Conservation (phyloP, 1,140 invertebrate genomes). For the Megalopta genalis region DNA sequence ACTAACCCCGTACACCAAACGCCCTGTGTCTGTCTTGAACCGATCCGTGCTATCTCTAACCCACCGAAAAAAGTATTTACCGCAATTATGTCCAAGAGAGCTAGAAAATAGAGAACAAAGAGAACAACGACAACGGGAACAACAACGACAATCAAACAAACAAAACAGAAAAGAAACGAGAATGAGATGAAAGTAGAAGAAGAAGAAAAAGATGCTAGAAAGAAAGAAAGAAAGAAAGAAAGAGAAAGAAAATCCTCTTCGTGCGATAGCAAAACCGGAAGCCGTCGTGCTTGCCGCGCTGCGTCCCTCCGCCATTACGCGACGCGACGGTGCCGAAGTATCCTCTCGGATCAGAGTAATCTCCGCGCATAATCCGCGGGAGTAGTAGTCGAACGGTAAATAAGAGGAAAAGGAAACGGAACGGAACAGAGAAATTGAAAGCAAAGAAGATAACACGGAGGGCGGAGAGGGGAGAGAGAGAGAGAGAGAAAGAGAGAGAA, state of each 20-base stretch:
- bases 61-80: constrained; percentile 61
- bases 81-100: constrained; percentile 24
- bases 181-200: too few relatives aligned
- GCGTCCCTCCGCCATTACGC: constrained; percentile 11
- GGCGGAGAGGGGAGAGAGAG: not conserved
- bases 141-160: too few relatives aligned
- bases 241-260: not conserved
- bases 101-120: constrained; percentile 26
- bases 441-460: not conserved
- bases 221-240: constrained; percentile 2
- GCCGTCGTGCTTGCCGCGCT: not conserved
- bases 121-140: too few relatives aligned
- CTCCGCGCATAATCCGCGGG: constrained; percentile 17
- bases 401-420: not conserved
- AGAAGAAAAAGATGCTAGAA: not conserved
- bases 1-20: constrained; percentile 60
- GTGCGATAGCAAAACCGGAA: not conserved
- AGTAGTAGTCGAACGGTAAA: constrained; percentile 8
- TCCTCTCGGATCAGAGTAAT: constrained; percentile 14
- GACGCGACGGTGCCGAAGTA: too few relatives aligned
- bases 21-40: constrained; percentile 73
- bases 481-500: constrained; percentile 15
- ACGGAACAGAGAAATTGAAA: not conserved
- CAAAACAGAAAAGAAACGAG: constrained; percentile 6
- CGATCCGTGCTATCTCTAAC: constrained; percentile 58